Base-by-base conservation (phyloP, 2,113 vertebrate genomes). In the Scytalopus superciliaris region DNA sequence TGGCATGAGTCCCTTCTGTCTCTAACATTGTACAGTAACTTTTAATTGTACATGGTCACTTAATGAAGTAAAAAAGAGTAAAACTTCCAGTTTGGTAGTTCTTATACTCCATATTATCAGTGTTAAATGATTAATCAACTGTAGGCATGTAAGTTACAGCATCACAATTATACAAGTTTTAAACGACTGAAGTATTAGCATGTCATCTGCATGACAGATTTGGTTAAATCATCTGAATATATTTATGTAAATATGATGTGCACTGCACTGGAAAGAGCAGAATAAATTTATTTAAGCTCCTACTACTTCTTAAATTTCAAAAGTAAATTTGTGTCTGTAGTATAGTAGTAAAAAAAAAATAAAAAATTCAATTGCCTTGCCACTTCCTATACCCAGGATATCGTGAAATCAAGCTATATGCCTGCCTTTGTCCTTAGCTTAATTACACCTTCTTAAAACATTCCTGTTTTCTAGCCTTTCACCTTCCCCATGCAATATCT, bases 391-490 rank as follows among this genome's bases (percentile, higher is more conserved):
- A 74, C 53, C 33, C 6, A 69, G 53, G 68, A 75, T 76, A 93
- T 85, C 4, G 73, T 45, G 30, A 81, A 79, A 85, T 49, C 4
- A 15, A 89, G 60, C 69, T 90, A 17, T 50, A 52, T 73, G 23
- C 50, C 24, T 92, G 10, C 21, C 2, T 90, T 91, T 87, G 37
- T 90, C 59, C 50, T 89, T 74, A 82, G n/a, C 31, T 87, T 94
- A 93, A 76, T 91, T 93, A 73, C 55, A 77, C 56, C 45, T 79
- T 87, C 84, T 89, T 83, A 66, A 95, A 96, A 74, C 39, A 50
- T 22, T 82, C 8, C 11, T 90, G 80, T 88, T 82, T 96, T 74
- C 55, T 59, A 94, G 33, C 28, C n/a, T 85, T 95, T 90, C 87
- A 83, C 59, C 35, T 89, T 93, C 24, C 87, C 13, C 14, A 37